Conservation (phyloP, 2,888 invertebrate species). For the Scaptomyza polygonia region DNA sequence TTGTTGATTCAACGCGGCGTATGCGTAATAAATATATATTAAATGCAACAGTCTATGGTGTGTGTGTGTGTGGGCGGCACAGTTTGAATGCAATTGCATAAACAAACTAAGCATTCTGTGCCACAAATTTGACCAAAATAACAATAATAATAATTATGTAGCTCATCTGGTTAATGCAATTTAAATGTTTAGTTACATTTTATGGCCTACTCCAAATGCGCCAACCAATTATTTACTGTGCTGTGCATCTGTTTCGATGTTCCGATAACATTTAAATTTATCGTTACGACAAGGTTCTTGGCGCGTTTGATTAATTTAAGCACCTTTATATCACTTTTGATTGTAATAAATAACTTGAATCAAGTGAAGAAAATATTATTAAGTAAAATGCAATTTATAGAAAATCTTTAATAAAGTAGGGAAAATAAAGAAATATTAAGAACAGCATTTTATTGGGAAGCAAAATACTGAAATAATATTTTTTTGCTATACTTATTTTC, state of each 20-base stretch:
- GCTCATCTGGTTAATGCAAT: constrained; percentile 12
- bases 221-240: neutral
- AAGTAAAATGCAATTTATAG: no score
- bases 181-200: neutral
- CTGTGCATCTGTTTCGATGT: neutral
- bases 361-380: no score
- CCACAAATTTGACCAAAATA: constrained; percentile 26
- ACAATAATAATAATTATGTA: no score
- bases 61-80: constrained; percentile 45
- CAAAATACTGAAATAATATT: no score
- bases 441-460: no score
- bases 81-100: constrained; percentile 37
- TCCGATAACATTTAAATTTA: constrained; percentile 2
- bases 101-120: constrained; percentile 42
- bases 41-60: constrained; percentile 31
- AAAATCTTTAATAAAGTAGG: no score
- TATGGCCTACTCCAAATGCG: neutral
- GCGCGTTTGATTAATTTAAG: neutral
- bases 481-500: no score
- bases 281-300: neutral
- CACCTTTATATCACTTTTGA: no score
- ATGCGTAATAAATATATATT: constrained; percentile 53
- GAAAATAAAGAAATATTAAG: no score
- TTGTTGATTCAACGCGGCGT: constrained; percentile 59
- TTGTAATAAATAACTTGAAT: no score